Conservation (phyloP, 2,797 vertebrate species). For the Ctenosaura bakeri region DNA sequence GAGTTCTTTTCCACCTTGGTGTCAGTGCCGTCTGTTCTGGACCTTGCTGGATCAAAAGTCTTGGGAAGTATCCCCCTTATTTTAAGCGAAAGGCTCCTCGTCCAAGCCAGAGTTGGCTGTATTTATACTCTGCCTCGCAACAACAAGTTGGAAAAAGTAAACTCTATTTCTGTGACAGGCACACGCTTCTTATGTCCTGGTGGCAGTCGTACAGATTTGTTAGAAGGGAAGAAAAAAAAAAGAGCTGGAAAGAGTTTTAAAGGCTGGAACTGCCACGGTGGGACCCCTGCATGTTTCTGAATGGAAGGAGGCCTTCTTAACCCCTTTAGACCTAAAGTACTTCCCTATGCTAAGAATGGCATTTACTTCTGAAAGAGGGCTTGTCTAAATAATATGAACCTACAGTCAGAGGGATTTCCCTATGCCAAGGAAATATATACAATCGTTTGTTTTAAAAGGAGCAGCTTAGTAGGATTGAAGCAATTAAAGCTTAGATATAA, state of each 20-base stretch:
- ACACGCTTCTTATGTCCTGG: constrained; percentile 85
- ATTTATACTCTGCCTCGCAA: constrained; percentile 85
- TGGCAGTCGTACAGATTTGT: constrained; percentile 87
- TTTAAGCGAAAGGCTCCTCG: constrained; percentile 76
- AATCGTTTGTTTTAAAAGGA: constrained; percentile 76
- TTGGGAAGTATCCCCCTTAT: constrained; percentile 77
- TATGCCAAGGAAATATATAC: constrained; percentile 78
- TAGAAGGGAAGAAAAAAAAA: constrained; percentile 80
- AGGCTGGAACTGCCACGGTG: constrained; percentile 88
- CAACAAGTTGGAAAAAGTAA: constrained; percentile 83
- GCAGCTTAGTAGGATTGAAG: constrained; percentile 75
- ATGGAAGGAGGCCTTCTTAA: constrained; percentile 91
- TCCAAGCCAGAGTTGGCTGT: constrained; percentile 80
- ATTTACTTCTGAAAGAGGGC: constrained; percentile 79
- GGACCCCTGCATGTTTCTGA: constrained; percentile 94
- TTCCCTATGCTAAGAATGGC: constrained; percentile 83
- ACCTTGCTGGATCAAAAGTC: constrained; percentile 79
- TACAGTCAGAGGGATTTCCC: constrained; percentile 74
- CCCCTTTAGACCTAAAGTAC: constrained; percentile 85
- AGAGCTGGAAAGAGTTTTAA: constrained; percentile 88
- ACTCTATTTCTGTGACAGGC: constrained; percentile 84
- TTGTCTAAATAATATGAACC: constrained; percentile 80
- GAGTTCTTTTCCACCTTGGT: constrained; percentile 66
- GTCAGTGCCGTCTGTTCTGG: constrained; percentile 66
- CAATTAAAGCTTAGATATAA: constrained; percentile 74